phyloP scores from a whole-genome alignment of 2,797 vertebrate genomes.

The Mormyrops attenuatus region DNA sequence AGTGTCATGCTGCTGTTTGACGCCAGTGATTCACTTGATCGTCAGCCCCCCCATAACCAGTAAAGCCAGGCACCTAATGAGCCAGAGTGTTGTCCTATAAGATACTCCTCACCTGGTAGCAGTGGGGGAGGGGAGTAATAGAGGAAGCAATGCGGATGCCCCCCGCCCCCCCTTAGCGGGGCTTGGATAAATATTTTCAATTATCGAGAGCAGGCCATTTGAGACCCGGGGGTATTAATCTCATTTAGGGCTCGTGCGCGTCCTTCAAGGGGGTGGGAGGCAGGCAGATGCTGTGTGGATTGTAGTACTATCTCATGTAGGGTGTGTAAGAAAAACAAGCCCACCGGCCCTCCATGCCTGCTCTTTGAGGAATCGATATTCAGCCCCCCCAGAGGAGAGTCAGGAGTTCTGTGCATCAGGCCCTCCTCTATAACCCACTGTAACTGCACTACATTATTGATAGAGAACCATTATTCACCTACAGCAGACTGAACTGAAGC shows the following conservation, averaged over 20 bases:
- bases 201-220: constrained; percentile 25
- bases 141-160: background rate
- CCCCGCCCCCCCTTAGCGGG: constrained; percentile 37
- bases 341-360: background rate
- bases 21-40: no score
- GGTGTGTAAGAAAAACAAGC: background rate
- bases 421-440: background rate
- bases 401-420: background rate
- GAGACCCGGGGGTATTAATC: background rate
- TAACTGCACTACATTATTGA: constrained; percentile 11
- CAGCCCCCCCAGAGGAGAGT: background rate
- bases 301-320: background rate
- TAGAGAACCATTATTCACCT: constrained; percentile 8
- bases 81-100: constrained; percentile 30
- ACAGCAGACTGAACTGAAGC: background rate
- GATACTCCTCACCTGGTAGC: background rate
- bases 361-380: background rate
- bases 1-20: background rate
- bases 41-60: constrained; percentile 18
- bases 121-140: background rate
- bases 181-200: constrained; percentile 41
- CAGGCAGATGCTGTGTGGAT: background rate
- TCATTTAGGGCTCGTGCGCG: background rate
- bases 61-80: constrained; percentile 36
- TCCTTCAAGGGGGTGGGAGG: background rate